phyloP scores from a whole-genome alignment of 2,113 vertebrate species.

The Gambusia affinis region DNA sequence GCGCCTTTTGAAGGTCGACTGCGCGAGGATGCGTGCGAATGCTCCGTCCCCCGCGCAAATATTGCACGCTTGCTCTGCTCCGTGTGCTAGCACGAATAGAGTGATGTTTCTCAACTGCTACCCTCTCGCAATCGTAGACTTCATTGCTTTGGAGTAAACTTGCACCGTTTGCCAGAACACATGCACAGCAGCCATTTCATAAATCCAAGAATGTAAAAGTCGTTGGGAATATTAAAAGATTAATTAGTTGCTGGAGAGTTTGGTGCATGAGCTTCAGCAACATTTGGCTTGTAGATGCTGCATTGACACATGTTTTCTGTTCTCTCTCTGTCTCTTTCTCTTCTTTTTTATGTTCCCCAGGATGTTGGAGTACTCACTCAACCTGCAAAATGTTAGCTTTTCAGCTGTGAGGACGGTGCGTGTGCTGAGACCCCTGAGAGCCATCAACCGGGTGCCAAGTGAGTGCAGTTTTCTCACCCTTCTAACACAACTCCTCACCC shows the following conservation, averaged over 20 bases:
- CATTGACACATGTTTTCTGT: background rate
- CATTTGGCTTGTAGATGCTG: background rate
- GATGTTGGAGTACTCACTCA: slow-evolving; percentile 98
- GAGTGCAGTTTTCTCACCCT: slow-evolving; percentile 36
- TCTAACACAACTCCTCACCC: background rate
- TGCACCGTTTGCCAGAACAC: slow-evolving; percentile 39
- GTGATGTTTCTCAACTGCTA: slow-evolving; percentile 20
- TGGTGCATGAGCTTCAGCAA: background rate
- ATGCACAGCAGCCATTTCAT: slow-evolving; percentile 25
- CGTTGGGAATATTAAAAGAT: slow-evolving; percentile 39
- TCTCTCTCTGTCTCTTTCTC: slow-evolving; percentile 8
- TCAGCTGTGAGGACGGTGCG: slow-evolving; percentile 95
- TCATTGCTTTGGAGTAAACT: slow-evolving; percentile 28
- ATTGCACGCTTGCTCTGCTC: slow-evolving; percentile 24
- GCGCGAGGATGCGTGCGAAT: slow-evolving; percentile 12
- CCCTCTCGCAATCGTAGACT: slow-evolving; percentile 10
- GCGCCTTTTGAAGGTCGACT: slow-evolving; percentile 39
- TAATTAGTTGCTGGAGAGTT: slow-evolving; percentile 31
- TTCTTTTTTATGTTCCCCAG: slow-evolving; percentile 69
- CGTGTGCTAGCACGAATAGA: slow-evolving; percentile 32
- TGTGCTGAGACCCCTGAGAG: slow-evolving; percentile 94
- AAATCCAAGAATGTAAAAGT: slow-evolving; percentile 37
- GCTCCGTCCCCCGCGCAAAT: slow-evolving; percentile 27
- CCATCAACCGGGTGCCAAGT: slow-evolving; percentile 96
- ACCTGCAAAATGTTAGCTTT: slow-evolving; percentile 97